Percentiles rank a stretch among this genome's conserved stretches.
Conservation (phyloP, 1,140 invertebrate species). For the Pemphigus obesinymphae region DNA sequence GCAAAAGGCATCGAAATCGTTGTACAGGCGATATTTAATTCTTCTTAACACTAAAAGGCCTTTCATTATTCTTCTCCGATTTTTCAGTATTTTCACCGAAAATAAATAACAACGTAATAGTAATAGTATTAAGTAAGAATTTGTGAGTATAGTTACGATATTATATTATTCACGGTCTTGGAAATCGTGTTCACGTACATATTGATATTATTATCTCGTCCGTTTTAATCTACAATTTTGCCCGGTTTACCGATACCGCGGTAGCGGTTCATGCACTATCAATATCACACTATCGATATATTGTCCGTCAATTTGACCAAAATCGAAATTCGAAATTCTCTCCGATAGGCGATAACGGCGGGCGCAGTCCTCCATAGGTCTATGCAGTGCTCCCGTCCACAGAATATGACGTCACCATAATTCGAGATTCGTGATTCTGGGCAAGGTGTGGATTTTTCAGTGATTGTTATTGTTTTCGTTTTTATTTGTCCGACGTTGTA, state of each 20-base stretch:
- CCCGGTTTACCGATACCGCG: too few species aligned
- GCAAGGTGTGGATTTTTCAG: slow-evolving; percentile 35
- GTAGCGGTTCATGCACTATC: too few species aligned
- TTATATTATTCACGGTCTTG: too few species aligned
- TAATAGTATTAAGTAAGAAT: too few species aligned
- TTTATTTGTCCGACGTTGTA: background rate
- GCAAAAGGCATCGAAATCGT: background rate
- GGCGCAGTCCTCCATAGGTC: too few species aligned
- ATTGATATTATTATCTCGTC: too few species aligned
- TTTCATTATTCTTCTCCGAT: slow-evolving; percentile 21
- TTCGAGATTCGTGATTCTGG: slow-evolving; percentile 12
- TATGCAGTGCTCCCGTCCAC: background rate
- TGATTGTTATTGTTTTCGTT: slow-evolving; percentile 37
- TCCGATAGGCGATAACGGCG: slow-evolving; percentile 17
- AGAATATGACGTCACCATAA: slow-evolving; percentile 28
- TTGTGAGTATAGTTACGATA: too few species aligned
- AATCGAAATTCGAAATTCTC: slow-evolving; percentile 27
- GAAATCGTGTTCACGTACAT: too few species aligned
- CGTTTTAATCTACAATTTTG: too few species aligned
- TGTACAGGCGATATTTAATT: background rate
- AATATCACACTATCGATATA: background rate
- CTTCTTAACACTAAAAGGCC: background rate
- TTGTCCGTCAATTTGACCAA: slow-evolving; percentile 34
- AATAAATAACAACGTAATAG: too few species aligned
- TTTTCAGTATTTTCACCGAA: too few species aligned